Percentiles rank a stretch among this genome's conserved stretches.
phyloP scores from a whole-genome alignment of 2,888 invertebrate species.

The Mycalesis mineus region DNA sequence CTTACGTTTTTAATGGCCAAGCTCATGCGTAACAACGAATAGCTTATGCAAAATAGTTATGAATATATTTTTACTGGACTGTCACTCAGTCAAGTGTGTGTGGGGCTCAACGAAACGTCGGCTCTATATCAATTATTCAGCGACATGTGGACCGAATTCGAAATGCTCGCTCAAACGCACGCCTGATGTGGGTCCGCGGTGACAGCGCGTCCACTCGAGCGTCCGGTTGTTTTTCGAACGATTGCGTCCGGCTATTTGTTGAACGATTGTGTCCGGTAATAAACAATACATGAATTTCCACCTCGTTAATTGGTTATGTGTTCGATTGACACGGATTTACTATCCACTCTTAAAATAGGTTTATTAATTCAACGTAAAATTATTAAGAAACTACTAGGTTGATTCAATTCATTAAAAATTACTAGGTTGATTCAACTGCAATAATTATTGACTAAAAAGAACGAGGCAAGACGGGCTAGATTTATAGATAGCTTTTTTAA shows the following conservation, averaged over 20 bases:
- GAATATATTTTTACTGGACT: background rate
- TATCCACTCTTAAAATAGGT: background rate
- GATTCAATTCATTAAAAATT: no score
- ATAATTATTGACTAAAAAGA: no score
- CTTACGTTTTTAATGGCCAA: no score
- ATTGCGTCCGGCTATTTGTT: background rate
- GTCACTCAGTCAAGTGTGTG: background rate
- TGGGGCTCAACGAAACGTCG: background rate
- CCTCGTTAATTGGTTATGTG: background rate
- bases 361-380: no score
- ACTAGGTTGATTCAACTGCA: no score
- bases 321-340: background rate
- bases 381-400: no score
- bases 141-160: background rate
- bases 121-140: background rate
- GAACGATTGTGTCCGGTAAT: background rate
- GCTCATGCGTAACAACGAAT: no score
- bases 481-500: no score
- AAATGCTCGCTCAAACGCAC: background rate
- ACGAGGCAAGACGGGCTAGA: no score
- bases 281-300: background rate
- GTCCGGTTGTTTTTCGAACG: background rate
- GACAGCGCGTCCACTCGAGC: background rate
- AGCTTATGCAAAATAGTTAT: background rate
- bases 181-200: background rate